phyloP scores from a whole-genome alignment of 92 coral and sea anemone genomes.

The Epizoanthus stellaris region DNA sequence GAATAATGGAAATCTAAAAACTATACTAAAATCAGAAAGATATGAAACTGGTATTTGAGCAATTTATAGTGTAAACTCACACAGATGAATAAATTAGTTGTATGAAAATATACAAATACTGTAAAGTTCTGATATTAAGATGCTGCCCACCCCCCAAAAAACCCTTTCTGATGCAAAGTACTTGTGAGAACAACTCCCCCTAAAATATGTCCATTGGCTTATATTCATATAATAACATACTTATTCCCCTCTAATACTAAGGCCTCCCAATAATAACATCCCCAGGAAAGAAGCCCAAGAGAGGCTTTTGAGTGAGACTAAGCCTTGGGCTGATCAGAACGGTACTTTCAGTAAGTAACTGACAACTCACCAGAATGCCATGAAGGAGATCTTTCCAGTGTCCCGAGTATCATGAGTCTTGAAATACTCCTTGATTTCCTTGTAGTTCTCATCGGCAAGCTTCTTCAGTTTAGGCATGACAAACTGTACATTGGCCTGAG shows the following conservation, averaged over 20 bases:
- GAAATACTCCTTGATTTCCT: conserved; percentile 77
- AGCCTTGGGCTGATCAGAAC: too few relatives aligned
- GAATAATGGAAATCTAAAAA: too few relatives aligned
- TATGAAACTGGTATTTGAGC: too few relatives aligned
- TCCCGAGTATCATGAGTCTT: conserved; percentile 63
- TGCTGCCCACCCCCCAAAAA: too few relatives aligned
- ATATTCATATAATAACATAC: too few relatives aligned
- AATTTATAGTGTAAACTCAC: neutral
- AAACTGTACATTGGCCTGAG: conserved; percentile 85
- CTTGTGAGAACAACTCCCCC: too few relatives aligned
- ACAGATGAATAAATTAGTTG: neutral
- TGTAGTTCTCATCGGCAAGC: conserved; percentile 83
- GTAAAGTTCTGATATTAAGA: too few relatives aligned
- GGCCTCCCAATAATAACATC: too few relatives aligned
- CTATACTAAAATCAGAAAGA: too few relatives aligned
- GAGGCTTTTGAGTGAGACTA: neutral
- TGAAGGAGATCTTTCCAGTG: conserved; percentile 75
- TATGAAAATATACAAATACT: neutral
- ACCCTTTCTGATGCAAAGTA: too few relatives aligned
- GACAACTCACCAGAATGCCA: conserved; percentile 73
- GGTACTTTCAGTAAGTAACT: neutral
- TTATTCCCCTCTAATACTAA: too few relatives aligned
- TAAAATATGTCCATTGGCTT: too few relatives aligned
- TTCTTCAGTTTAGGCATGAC: conserved; percentile 87
- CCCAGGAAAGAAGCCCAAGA: neutral